phyloP scores from a whole-genome alignment of 1,140 invertebrate genomes.

The Phortica variegata region DNA sequence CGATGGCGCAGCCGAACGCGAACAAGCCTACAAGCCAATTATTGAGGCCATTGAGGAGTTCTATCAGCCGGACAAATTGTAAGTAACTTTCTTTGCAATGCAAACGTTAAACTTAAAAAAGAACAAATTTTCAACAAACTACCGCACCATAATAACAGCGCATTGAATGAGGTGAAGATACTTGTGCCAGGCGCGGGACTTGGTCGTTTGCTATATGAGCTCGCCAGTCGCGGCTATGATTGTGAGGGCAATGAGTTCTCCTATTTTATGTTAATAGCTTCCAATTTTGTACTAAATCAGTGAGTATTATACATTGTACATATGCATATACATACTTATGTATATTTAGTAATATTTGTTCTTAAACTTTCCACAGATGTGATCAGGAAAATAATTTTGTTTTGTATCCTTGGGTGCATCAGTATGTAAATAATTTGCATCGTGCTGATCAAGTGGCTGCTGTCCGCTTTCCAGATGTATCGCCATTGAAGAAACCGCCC shows the following conservation, averaged over 20 bases:
- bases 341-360: not conserved
- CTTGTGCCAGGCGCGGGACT: slow-evolving; percentile 94
- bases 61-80: slow-evolving; percentile 66
- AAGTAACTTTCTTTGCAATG: slow-evolving; percentile 15
- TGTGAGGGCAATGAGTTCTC: slow-evolving; percentile 98
- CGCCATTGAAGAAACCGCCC: slow-evolving; percentile 69
- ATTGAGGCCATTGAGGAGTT: slow-evolving; percentile 77
- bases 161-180: slow-evolving; percentile 67
- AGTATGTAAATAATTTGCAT: slow-evolving; percentile 85
- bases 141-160: slow-evolving; percentile 57
- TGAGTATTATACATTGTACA: slow-evolving; percentile 53
- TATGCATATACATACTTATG: not conserved
- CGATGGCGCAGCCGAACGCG: slow-evolving; percentile 78
- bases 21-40: slow-evolving; percentile 88
- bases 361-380: slow-evolving; percentile 22
- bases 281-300: slow-evolving; percentile 93
- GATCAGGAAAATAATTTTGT: slow-evolving; percentile 50
- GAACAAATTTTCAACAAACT: slow-evolving; percentile 1
- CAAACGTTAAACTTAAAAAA: not conserved
- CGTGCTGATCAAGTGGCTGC: slow-evolving; percentile 77
- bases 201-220: slow-evolving; percentile 89
- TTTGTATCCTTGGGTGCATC: slow-evolving; percentile 89
- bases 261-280: slow-evolving; percentile 95
- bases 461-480: slow-evolving; percentile 88
- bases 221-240: slow-evolving; percentile 82